These are phyloP conservation scores for Hoplostethus atlanticus DNA, from an alignment of 2,797 vertebrate species.

Conservation along the genomic window DNA sequence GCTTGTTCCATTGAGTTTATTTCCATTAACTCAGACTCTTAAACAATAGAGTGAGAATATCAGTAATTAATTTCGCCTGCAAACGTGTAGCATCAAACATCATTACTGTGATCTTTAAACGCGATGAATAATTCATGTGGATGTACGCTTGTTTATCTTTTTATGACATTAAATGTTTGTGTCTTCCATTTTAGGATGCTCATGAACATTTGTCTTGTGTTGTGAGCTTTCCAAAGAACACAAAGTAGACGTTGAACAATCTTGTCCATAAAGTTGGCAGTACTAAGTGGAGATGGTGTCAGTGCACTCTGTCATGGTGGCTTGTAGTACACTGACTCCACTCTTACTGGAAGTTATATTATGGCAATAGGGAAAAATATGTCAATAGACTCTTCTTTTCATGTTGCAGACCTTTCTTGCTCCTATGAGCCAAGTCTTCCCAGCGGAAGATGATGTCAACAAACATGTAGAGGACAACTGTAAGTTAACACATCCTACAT, in stretches of 20 bases:
- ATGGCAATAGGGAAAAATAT: constrained; percentile 1
- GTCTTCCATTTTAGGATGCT: constrained; percentile 2
- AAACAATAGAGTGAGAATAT: constrained; percentile 71
- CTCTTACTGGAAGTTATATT: background rate
- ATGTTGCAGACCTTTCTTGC: constrained; percentile 91
- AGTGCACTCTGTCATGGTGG: background rate
- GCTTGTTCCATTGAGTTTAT: constrained; percentile 79
- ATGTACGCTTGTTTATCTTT: constrained; percentile 31
- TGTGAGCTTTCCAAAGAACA: constrained; percentile 20
- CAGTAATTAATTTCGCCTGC: constrained; percentile 61
- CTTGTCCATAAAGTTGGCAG: background rate
- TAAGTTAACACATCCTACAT: constrained; percentile 80
- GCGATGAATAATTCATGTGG: constrained; percentile 61
- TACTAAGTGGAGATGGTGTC: background rate
- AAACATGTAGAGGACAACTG: constrained; percentile 98
- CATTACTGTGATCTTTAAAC: constrained; percentile 61
- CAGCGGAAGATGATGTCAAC: constrained; percentile 97
- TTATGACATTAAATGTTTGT: constrained; percentile 29
- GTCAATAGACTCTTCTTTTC: constrained; percentile 35
- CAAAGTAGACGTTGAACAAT: constrained; percentile 22
- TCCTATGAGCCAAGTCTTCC: constrained; percentile 95
- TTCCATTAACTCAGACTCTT: constrained; percentile 78
- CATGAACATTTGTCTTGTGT: constrained; percentile 37
- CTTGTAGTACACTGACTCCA: background rate
- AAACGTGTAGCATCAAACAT: constrained; percentile 50